Evolutionary conservation across 2,888 invertebrate genomes (phyloP), one percentile per base, ranked within the genome.

Genomic region (Volucella inanis): DNA sequence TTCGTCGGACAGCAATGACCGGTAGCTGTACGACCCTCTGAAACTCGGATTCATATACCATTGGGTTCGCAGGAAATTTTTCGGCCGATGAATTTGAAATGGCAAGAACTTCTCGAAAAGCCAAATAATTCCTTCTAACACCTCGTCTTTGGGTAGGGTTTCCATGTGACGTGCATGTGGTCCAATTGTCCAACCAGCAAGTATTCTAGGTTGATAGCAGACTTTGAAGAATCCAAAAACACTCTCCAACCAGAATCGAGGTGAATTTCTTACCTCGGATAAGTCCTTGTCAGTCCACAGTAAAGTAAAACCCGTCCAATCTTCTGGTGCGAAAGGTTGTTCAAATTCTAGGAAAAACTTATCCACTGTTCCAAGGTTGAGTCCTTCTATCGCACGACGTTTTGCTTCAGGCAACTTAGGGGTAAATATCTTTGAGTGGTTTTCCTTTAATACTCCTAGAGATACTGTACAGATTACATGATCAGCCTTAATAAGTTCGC

Each of bases 101-200:
- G 87, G 82, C 43, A 91, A 78, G 57, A 91, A 91, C 67, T 90
- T 91, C 11, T 88, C 81, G 43, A 91, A 87, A 4, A 91, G 88
- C 89, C 88, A 89, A 70, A 89, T 82, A n/a, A 90, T 57, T 0
- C 89, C 90, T 10, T 89, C 85, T 8, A 89, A 59, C 1, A 91
- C 89, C 57, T 93, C 91, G 9, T 93, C 91, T 65, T 95, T 94
- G 4, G 93, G 89, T n/a, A 94, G 89, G 3, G 89, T 90, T 90
- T 96, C 96, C 90, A 95, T 93, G 81, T 93, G 90, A 77, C 92
- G 92, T 0, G 95, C 94, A 87, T 94, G 93, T 39, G 93, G 90
- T 0, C 96, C 95, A 39, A 93, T 93, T 14, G 95, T 91, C 96
- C 96, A 96, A 0, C 94, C 95, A 87, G 94, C 93, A 18, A 96